Percentiles rank a stretch among this genome's conserved stretches.
phyloP scores from a whole-genome alignment of 2,888 invertebrate genomes.

The Caenorhabditis sp. region DNA sequence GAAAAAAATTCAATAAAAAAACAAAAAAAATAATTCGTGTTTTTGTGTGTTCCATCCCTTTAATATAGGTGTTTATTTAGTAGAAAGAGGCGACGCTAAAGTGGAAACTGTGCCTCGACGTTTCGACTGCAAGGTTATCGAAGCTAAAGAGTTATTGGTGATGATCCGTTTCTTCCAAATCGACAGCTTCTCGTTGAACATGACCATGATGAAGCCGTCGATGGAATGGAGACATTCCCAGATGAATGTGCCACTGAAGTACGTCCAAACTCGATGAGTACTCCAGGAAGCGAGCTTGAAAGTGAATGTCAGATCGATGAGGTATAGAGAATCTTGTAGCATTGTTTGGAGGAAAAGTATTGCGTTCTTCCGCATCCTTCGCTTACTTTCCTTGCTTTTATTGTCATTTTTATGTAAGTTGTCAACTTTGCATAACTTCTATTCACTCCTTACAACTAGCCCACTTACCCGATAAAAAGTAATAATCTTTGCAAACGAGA shows the following conservation, averaged over 20 bases:
- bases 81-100: neutral
- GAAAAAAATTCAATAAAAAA: no score
- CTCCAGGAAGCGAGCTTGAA: constrained; percentile 33
- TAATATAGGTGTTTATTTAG: neutral
- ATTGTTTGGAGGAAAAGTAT: constrained; percentile 44
- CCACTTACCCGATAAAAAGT: no score
- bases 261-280: constrained; percentile 37
- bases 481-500: no score
- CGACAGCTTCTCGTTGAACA: constrained; percentile 12
- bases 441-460: no score
- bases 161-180: neutral
- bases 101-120: neutral
- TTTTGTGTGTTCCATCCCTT: no score
- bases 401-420: no score
- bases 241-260: constrained; percentile 37
- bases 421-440: no score
- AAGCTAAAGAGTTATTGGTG: neutral
- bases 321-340: constrained; percentile 43
- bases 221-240: constrained; percentile 43
- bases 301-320: constrained; percentile 45
- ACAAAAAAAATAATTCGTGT: no score
- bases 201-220: constrained; percentile 42
- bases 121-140: neutral
- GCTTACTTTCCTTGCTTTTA: constrained; percentile 17
- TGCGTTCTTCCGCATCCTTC: constrained; percentile 39